Evolutionary conservation across 2,797 vertebrate species (phyloP).

Genomic region (Bradypodion ventrale): DNA sequence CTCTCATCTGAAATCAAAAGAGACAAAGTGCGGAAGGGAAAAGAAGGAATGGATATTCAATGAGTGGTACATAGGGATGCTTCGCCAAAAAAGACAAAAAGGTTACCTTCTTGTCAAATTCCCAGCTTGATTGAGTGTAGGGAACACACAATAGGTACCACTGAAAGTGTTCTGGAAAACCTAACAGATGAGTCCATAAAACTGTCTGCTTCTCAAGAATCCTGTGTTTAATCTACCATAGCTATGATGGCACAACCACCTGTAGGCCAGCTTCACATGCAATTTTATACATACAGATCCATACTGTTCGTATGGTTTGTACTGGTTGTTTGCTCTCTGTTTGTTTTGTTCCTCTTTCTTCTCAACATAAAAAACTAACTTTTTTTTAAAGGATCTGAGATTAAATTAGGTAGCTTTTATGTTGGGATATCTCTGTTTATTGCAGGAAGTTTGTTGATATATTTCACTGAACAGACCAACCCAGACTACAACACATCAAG

Average conservation of each 20-base stretch:
- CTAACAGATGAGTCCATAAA: not conserved
- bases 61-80: too few relatives aligned
- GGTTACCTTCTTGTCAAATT: too few relatives aligned
- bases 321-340: not conserved
- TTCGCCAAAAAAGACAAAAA: too few relatives aligned
- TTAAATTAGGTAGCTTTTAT: not conserved
- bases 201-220: not conserved
- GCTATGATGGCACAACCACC: not conserved
- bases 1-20: constrained; percentile 82
- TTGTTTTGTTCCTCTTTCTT: not conserved
- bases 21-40: not conserved
- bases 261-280: not conserved
- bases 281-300: not conserved
- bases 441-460: not conserved
- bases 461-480: not conserved
- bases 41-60: not conserved
- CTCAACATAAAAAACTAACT: not conserved
- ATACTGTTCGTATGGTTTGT: not conserved
- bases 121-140: too few relatives aligned
- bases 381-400: not conserved
- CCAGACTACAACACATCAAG: not conserved
- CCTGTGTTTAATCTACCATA: too few relatives aligned
- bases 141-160: not conserved
- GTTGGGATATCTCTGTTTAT: not conserved
- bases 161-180: not conserved